phyloP scores from a whole-genome alignment of 1,140 invertebrate species.

The Hyphantria cunea region DNA sequence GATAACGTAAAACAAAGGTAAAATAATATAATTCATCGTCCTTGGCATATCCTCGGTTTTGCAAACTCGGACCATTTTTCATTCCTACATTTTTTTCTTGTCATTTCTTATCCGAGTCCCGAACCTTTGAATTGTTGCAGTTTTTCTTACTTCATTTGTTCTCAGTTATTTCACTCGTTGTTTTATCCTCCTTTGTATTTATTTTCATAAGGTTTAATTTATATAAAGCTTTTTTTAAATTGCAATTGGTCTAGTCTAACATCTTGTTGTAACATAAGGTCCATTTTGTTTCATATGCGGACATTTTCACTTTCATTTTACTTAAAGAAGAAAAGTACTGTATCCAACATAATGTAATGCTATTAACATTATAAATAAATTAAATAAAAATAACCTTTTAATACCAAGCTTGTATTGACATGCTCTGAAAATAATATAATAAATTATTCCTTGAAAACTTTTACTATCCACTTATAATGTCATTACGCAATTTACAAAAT shows the following conservation, averaged over 20 bases:
- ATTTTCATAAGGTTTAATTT: constrained; percentile 3
- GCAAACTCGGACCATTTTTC: constrained; percentile 35
- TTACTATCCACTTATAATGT: too few species aligned
- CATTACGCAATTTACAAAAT: too few species aligned
- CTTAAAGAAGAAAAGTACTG: too few species aligned
- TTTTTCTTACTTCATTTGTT: constrained; percentile 34
- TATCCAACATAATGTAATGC: too few species aligned
- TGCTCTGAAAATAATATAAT: too few species aligned
- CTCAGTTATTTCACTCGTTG: constrained; percentile 3
- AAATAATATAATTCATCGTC: constrained; percentile 8
- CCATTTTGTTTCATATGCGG: too few species aligned
- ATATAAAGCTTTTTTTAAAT: not conserved
- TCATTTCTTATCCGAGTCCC: constrained; percentile 28
- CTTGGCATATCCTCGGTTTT: constrained; percentile 9
- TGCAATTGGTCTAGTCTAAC: not conserved
- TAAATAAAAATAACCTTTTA: too few species aligned
- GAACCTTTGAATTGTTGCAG: constrained; percentile 29
- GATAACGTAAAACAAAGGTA: constrained; percentile 27
- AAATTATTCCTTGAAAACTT: too few species aligned
- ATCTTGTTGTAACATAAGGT: too few species aligned
- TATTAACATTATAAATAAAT: too few species aligned
- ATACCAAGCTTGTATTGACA: too few species aligned
- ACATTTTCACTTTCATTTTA: too few species aligned
- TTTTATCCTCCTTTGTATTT: constrained; percentile 32
- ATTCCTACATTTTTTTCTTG: constrained; percentile 34